Conservation (phyloP, 1,140 invertebrate species). For the Pseudomyrmex dendroicus region DNA sequence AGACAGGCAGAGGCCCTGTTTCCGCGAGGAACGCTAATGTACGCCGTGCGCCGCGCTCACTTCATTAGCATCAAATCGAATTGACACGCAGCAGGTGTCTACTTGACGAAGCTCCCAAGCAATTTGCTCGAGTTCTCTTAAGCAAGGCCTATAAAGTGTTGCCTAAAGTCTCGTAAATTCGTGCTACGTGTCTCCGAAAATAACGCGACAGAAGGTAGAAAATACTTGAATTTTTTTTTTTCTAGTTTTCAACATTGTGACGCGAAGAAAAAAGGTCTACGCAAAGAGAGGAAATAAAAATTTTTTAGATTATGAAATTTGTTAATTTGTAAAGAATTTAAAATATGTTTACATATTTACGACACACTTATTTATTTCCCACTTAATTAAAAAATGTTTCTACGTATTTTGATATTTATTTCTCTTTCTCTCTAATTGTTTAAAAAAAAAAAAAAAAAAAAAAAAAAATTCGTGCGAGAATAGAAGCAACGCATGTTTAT, state of each 20-base stretch:
- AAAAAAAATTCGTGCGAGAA: background rate
- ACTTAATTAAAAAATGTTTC: too few relatives aligned
- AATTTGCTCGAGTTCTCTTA: constrained; percentile 13
- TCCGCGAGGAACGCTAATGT: constrained; percentile 42
- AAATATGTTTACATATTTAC: too few relatives aligned
- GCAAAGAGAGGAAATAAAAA: too few relatives aligned
- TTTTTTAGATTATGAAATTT: too few relatives aligned
- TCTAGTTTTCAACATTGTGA: background rate
- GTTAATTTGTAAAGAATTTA: too few relatives aligned
- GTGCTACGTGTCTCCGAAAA: background rate
- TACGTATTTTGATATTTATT: too few relatives aligned
- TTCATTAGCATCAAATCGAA: constrained; percentile 66
- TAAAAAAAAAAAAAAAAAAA: background rate
- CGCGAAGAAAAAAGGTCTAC: too few relatives aligned
- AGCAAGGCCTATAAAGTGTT: constrained; percentile 26
- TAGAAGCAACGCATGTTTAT: background rate
- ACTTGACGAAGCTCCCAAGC: constrained; percentile 25
- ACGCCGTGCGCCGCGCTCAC: constrained; percentile 28
- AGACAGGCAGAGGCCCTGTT: constrained; percentile 16
- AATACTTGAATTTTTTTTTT: background rate
- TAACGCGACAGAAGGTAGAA: background rate
- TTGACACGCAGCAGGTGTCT: constrained; percentile 65
- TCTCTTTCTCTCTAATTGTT: background rate
- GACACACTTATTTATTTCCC: too few relatives aligned
- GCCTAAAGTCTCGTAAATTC: constrained; percentile 36